Conservation (phyloP, 2,888 invertebrate genomes). For the Agrotis clavis region DNA sequence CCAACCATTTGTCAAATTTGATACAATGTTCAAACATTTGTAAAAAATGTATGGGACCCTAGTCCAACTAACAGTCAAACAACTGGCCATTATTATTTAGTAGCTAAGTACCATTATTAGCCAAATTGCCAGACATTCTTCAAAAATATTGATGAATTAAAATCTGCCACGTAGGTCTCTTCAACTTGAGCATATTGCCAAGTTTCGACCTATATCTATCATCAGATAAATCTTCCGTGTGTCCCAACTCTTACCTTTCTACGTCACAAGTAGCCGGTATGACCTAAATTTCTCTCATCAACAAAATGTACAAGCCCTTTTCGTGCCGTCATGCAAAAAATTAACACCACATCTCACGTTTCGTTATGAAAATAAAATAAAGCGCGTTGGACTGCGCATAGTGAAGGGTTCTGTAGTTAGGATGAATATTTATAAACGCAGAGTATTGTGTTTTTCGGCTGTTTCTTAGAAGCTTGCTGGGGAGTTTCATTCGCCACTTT, state of each 20-base stretch:
- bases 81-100: no score
- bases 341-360: conserved; percentile 46
- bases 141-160: no score
- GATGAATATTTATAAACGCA: neutral
- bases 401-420: neutral
- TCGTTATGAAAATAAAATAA: conserved; percentile 41
- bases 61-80: no score
- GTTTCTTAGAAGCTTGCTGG: no score
- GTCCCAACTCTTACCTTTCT: conserved; percentile 4
- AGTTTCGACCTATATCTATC: conserved; percentile 35
- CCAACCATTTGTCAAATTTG: no score
- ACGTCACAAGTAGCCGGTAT: conserved; percentile 19
- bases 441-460: no score
- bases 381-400: neutral
- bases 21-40: no score
- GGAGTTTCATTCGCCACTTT: no score
- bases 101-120: no score
- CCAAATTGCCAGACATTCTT: no score
- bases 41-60: no score
- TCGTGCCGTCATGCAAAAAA: conserved; percentile 50
- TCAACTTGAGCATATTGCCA: conserved; percentile 1
- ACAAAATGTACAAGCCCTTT: conserved; percentile 40
- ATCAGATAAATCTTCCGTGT: conserved; percentile 29
- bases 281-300: conserved; percentile 44
- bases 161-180: neutral